Base-by-base conservation (phyloP, 2,113 vertebrate genomes). In the Oryzias curvinotus region DNA sequence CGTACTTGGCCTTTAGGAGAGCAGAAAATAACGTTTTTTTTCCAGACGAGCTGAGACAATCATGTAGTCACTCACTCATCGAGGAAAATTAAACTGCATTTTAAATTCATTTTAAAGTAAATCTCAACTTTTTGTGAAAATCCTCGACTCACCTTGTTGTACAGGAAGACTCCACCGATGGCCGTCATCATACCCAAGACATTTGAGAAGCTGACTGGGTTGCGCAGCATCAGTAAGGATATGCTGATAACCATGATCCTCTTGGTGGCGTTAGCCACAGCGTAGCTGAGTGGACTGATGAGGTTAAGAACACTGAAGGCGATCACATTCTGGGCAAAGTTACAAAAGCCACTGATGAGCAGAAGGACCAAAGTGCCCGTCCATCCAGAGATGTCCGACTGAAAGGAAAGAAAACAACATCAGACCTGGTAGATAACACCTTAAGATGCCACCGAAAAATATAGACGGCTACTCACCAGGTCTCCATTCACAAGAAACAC, bases 231-330 rank as follows among this genome's bases (percentile, higher is more conserved):
- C 7, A 99, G 75, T 8, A 99, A 91, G 1, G 97, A 99, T 79
- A 98, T 96, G 0, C 93, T 95, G 85, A 99, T 99, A 54, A 99
- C 97, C 92, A 97, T 96, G 91, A 99, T 99, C 28, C 97, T 91
- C 81, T 99, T 99, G 45, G 97, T 98, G 77, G 96, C 97, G 0
- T 98, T 99, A 73, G 97, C 97, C 0, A 99, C 97, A 0, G 97
- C 97, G 72, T 99, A 99, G 77, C 97, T 99, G 13, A 99, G 92
- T 0, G 96, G 97, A 72, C 96, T 98, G 87, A 99, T 93, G 36
- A 98, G 87, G 87, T 94, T 99, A 1, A 99, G 92, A 21, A 99
- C 93, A 19, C 96, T 99, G 89, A 99, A 99, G 66, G 97, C 97
- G 5, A 99, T 96, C 57, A 99, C 95, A 0, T 98, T 99, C 89